Percentiles rank a stretch among this genome's conserved stretches.
These are phyloP conservation scores for Trichechus manatus DNA, from an alignment of 2,113 vertebrate species.

Conservation along the genomic window DNA sequence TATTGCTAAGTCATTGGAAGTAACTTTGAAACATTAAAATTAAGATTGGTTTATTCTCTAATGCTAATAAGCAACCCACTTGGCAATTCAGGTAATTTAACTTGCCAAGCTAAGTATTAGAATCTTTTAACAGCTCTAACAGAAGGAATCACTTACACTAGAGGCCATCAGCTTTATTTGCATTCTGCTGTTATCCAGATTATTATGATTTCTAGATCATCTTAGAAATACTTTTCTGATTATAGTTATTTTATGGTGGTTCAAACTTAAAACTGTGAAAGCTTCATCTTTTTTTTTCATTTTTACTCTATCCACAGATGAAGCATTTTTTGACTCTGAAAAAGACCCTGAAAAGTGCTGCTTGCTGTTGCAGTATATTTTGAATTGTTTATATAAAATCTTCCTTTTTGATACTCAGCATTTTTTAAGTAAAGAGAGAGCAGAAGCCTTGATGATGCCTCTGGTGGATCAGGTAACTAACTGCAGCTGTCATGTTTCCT, in stretches of 20 bases:
- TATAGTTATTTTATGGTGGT: not conserved
- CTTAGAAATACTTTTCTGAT: not conserved
- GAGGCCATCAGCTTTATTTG: not conserved
- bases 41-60: not conserved
- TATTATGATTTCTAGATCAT: not conserved
- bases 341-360: constrained; percentile 89
- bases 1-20: not conserved
- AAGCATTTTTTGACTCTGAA: constrained; percentile 90
- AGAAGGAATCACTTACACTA: not conserved
- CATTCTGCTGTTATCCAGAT: not conserved
- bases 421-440: constrained; percentile 95
- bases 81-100: not conserved
- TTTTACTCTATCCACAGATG: constrained; percentile 84
- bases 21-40: not conserved
- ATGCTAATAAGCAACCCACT: not conserved
- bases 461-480: constrained; percentile 91
- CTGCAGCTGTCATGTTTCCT: not conserved
- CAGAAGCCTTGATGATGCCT: constrained; percentile 93
- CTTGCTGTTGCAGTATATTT: constrained; percentile 89
- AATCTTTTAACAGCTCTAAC: not conserved
- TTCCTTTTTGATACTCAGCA: constrained; percentile 95
- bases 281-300: not conserved
- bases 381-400: constrained; percentile 94
- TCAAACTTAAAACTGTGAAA: not conserved
- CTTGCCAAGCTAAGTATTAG: not conserved